Conservation (phyloP, 2,797 vertebrate species). For the Megalops cyprinoides region DNA sequence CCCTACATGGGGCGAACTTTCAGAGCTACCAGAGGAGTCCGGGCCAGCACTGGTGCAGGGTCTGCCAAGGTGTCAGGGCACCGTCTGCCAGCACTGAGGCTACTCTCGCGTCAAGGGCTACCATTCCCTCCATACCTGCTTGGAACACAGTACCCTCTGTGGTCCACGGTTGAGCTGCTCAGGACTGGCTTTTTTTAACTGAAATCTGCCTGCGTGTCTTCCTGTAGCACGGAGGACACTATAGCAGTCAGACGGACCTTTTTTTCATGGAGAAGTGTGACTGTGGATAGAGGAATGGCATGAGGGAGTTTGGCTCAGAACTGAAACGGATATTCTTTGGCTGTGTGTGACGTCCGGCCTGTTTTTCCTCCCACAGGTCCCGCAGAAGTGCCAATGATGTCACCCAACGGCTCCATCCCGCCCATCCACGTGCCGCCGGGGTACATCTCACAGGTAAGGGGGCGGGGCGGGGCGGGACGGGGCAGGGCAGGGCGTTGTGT, state of each 20-base stretch:
- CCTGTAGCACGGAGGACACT: too few relatives aligned
- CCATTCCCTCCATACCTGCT: conserved; percentile 34
- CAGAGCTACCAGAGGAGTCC: background rate
- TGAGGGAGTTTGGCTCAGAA: too few relatives aligned
- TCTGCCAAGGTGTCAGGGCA: too few relatives aligned
- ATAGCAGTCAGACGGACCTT: too few relatives aligned
- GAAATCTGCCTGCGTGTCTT: too few relatives aligned
- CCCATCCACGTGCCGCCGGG: conserved; percentile 88
- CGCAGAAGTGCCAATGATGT: conserved; percentile 90
- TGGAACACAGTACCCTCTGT: conserved; percentile 17
- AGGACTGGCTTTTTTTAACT: too few relatives aligned
- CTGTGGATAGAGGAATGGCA: too few relatives aligned
- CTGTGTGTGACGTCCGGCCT: conserved; percentile 40
- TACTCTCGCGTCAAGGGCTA: conserved; percentile 12
- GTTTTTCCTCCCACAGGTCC: conserved; percentile 69
- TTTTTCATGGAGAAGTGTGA: too few relatives aligned
- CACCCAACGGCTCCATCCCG: conserved; percentile 87
- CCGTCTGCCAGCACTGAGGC: conserved; percentile 19
- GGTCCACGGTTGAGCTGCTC: too few relatives aligned
- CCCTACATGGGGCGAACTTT: background rate
- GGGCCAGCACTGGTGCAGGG: background rate
- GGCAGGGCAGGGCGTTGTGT: too few relatives aligned
- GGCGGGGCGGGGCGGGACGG: conserved; percentile 28
- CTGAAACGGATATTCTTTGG: too few relatives aligned
- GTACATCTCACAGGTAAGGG: conserved; percentile 86